phyloP scores from a whole-genome alignment of 2,888 invertebrate genomes.

The Calliopum simillimum region DNA sequence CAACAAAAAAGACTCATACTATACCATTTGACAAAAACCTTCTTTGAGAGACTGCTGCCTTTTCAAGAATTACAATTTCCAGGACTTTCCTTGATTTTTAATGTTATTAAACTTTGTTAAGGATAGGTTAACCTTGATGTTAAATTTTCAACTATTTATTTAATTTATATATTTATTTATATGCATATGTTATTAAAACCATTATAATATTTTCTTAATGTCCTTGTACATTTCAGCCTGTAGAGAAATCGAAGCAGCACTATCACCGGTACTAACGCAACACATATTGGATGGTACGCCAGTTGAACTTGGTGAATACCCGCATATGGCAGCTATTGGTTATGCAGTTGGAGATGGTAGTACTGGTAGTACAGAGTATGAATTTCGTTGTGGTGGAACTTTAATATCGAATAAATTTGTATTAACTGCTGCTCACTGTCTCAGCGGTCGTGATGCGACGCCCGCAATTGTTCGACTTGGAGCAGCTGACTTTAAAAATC shows the following conservation, averaged over 20 bases:
- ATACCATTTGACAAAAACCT: too few relatives aligned
- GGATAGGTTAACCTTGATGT: too few relatives aligned
- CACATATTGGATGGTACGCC: slow-evolving; percentile 59
- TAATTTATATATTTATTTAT: not conserved
- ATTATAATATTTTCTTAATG: not conserved
- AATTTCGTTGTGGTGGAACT: slow-evolving; percentile 59
- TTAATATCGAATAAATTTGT: slow-evolving; percentile 56
- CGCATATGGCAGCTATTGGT: slow-evolving; percentile 63
- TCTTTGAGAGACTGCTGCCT: too few relatives aligned
- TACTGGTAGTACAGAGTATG: slow-evolving; percentile 19
- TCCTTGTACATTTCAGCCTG: slow-evolving; percentile 42
- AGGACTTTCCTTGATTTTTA: too few relatives aligned
- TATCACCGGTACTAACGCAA: slow-evolving; percentile 41
- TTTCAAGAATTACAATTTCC: too few relatives aligned
- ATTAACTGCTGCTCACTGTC: slow-evolving; percentile 63
- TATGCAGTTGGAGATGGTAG: slow-evolving; percentile 46
- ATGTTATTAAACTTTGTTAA: too few relatives aligned
- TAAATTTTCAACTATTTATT: not conserved
- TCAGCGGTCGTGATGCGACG: slow-evolving; percentile 44
- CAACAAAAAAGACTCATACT: too few relatives aligned
- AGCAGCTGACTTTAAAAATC: slow-evolving; percentile 50
- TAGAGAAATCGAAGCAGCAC: slow-evolving; percentile 33
- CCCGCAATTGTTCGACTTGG: slow-evolving; percentile 59
- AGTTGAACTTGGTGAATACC: slow-evolving; percentile 56
- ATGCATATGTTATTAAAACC: not conserved